Evolutionary conservation across 2,113 vertebrate genomes (phyloP), one percentile per base, ranked within the genome.

Genomic region (Chinchilla lanigera): DNA sequence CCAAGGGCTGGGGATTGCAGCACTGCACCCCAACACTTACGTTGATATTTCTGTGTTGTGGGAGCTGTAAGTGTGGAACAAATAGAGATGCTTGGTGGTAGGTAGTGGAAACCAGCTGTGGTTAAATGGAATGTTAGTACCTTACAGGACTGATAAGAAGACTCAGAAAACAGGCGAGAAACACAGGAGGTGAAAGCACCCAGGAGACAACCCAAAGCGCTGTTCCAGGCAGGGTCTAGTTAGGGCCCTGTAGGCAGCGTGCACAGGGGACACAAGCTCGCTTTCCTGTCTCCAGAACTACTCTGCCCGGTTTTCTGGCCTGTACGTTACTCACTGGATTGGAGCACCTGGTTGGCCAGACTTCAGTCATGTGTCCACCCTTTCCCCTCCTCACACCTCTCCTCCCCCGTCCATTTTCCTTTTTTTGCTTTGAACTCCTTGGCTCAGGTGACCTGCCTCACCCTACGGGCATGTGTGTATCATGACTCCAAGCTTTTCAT

Each of bases 91-190:
- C 60, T 82, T 95, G 65, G 22, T 35, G 96, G 26, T 78, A 63
- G 44, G 77, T 87, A 85, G n/a, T 67, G 71, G 61, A 89, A 85
- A 89, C 33, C 54, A 92, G 30, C 35, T 80, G 30, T 80, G 69
- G 50, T 78, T 94, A 35, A 58, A 60, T 69, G 28, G 20, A 94
- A 84, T 86, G 61, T 75, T 77, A 28, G 44, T 86, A 50, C 56
- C 75, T 65, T 71, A 73, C 5, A 69, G 9, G 75, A 73, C 17
- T 90, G 67, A 80, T 73, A 30, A 44, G 44, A 93, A 78, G 81
- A 60, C 67, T 91, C 22, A 92, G n/a, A 80, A 95, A 87, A 73
- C 35, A 58, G 52, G 47, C 67, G 92, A 33, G 61, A 93, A 84
- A 38, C 28, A 22, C 12, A 20, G 56, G 50, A 78, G 6, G 2